Base-by-base conservation (phyloP, 2,797 vertebrate genomes). In the Heliangelus exortis region DNA sequence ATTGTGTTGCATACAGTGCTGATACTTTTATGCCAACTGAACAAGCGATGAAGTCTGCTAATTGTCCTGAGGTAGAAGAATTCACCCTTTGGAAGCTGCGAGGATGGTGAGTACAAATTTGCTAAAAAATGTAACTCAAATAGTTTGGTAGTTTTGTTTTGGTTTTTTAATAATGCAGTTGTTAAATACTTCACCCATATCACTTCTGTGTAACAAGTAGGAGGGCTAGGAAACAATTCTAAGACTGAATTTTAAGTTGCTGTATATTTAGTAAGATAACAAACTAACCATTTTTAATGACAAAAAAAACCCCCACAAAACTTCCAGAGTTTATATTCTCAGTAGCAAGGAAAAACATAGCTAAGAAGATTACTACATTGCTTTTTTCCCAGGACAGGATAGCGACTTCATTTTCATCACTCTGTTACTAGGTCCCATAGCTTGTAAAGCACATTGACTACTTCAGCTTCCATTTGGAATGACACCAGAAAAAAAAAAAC, bases 1-100 rank as follows among this genome's bases (percentile, higher is more conserved):
- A 1, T 0, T 48, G 21, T 31, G 39, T 45, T 20, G 15, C n/a
- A 2, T 0, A 21, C 0, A 2, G 19, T 6, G 21, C 41, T n/a
- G 47, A 51, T 16, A 6, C 21, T 41, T 41, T 41, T 41, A 14
- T 0, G 10, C 23, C 26, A 25, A 48, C 28, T 5, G 15, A 63
- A 53, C 25, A 16, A 28, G 47, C 6, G 7, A 50, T 17, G 19
- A 29, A 58, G n/a, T 79, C 90, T 51, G 9, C 29, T 66, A 9
- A 5, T n/a, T 76, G 29, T 10, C 79, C 45, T 50, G 7, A 73
- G 63, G 63, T 23, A 22, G 39, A 78, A 22, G 39, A 78, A 67
- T 67, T 50, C 22, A 73, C 45, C 50, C 33, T 26, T 1, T 65
- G 54, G 41, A 79, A 83, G 21, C n/a, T 84, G 55, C 72, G 85